Conservation (phyloP, 2,797 vertebrate genomes). For the Naso thynnoides region DNA sequence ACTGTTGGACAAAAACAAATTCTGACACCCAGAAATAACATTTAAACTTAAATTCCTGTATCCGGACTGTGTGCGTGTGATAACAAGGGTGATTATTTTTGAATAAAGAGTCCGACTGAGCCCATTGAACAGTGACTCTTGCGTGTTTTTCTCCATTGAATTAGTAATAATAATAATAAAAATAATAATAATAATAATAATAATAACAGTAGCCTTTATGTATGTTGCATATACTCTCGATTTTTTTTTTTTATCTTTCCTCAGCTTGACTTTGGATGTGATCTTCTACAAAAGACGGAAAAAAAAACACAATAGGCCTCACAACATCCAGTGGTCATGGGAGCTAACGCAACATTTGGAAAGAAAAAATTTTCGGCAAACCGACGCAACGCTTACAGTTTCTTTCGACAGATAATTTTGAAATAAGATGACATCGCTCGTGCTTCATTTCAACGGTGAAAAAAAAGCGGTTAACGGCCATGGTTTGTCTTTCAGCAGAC, state of each 20-base stretch:
- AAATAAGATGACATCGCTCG: not conserved
- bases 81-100: not conserved
- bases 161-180: not conserved
- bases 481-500: no score
- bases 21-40: fast-evolving
- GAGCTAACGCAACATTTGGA: not conserved
- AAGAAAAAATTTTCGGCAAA: not conserved
- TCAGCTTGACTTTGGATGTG: not conserved
- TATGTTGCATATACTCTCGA: not conserved
- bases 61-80: not conserved
- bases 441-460: not conserved
- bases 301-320: no score
- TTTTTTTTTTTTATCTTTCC: not conserved
- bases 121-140: not conserved
- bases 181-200: no score
- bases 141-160: not conserved
- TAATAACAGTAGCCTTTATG: no score
- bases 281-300: not conserved
- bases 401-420: not conserved
- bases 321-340: not conserved
- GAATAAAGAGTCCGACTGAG: not conserved
- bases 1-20: not conserved
- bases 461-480: no score
- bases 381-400: not conserved
- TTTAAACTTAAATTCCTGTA: not conserved